phyloP scores from a whole-genome alignment of 1,140 invertebrate species.

The Drosophila saltans region DNA sequence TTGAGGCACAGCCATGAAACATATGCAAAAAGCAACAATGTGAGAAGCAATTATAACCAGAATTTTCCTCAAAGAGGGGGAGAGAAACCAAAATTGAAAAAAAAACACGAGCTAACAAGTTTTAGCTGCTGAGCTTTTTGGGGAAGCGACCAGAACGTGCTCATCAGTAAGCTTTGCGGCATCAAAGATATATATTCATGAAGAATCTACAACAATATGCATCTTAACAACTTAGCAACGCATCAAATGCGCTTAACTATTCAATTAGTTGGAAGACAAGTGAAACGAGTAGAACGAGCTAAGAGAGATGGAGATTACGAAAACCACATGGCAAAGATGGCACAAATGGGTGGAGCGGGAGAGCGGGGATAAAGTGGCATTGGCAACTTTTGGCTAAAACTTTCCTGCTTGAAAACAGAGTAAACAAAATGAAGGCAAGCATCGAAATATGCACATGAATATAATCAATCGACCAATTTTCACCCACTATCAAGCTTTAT shows the following conservation, averaged over 20 bases:
- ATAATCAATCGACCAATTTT: slow-evolving; percentile 56
- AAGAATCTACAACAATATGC: slow-evolving; percentile 53
- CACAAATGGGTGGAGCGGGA: too few species aligned
- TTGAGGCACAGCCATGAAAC: slow-evolving; percentile 47
- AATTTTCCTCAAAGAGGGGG: slow-evolving; percentile 49
- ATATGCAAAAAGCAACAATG: slow-evolving; percentile 46
- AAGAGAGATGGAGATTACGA: not conserved
- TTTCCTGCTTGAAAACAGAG: slow-evolving; percentile 23
- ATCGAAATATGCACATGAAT: slow-evolving; percentile 50
- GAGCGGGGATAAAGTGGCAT: slow-evolving; percentile 1
- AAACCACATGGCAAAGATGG: slow-evolving; percentile 14
- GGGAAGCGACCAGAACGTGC: not conserved
- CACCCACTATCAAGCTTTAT: not conserved
- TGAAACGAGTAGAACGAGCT: slow-evolving; percentile 3
- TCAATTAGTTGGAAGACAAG: slow-evolving; percentile 59
- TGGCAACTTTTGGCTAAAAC: slow-evolving; percentile 29
- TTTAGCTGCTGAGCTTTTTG: slow-evolving; percentile 4
- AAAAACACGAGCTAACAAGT: not conserved
- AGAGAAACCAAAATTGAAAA: slow-evolving; percentile 11
- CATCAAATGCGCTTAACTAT: slow-evolving; percentile 70
- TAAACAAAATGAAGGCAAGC: slow-evolving; percentile 37
- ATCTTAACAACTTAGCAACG: slow-evolving; percentile 59
- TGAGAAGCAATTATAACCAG: slow-evolving; percentile 65
- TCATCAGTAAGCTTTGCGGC: slow-evolving; percentile 29
- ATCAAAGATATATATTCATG: slow-evolving; percentile 29